Base-by-base conservation (phyloP, 2,888 invertebrate genomes). In the Selenia dentaria region DNA sequence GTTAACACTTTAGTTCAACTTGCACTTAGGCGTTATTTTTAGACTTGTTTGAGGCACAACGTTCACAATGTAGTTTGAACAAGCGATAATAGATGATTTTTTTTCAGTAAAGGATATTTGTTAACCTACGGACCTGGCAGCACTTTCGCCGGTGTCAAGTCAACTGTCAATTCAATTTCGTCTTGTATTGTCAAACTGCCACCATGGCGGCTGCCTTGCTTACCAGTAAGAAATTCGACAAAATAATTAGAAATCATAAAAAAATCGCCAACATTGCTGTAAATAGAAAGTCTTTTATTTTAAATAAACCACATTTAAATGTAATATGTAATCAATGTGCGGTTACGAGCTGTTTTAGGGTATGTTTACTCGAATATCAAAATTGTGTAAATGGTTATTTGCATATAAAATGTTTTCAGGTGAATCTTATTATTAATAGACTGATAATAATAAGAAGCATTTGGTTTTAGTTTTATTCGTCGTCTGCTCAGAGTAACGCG, bases 121-220 rank as follows among this genome's bases (percentile, higher is more conserved):
- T n/a, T n/a, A n/a, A n/a, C n/a, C n/a, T n/a, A n/a, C n/a, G n/a
- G n/a, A n/a, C n/a, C n/a, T n/a, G n/a, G n/a, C n/a, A n/a, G n/a
- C n/a, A n/a, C n/a, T n/a, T n/a, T n/a, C n/a, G n/a, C n/a, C n/a
- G n/a, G n/a, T n/a, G n/a, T n/a, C n/a, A n/a, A n/a, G n/a, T n/a
- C n/a, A n/a, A 16, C 16, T 16, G 8, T 9, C 6, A 49, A 6
- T 25, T n/a, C 25, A 25, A 9, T 25, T 25, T 4, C 4, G 2
- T 16, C 16, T 3, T 16, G n/a, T n/a, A n/a, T 16, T 16, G 16
- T 16, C 16, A 16, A 16, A 16, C 27, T 37, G 62, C 67, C 67
- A 89, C 70, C 74, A 90, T 90, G 89, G 89, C 89, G 81, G 87
- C 80, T 52, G 74, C 67, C 24, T 63, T 89, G 68, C 69, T 89